Percentiles rank a stretch among this genome's conserved stretches.
These are phyloP conservation scores for Chaetoderma sp. DNA, from an alignment of 2,888 invertebrate genomes.

Conservation along the genomic window DNA sequence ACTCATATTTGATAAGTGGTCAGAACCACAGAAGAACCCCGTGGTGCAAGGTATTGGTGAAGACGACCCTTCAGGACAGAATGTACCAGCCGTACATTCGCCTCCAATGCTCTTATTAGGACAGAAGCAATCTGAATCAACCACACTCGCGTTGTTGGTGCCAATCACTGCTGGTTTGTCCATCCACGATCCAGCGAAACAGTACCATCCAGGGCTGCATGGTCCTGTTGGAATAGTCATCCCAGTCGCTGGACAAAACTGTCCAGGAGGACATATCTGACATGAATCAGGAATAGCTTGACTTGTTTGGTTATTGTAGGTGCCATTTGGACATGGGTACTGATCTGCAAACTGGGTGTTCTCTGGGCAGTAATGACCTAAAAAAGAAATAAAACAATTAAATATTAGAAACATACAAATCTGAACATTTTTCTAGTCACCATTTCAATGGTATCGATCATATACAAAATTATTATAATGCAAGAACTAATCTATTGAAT, in stretches of 20 bases:
- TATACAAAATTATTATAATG: too few relatives aligned
- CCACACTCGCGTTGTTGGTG: conserved; percentile 44
- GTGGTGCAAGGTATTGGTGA: conserved; percentile 52
- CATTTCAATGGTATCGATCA: not conserved
- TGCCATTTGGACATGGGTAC: conserved; percentile 60
- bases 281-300: conserved; percentile 46
- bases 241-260: conserved; percentile 59
- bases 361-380: conserved; percentile 57
- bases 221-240: conserved; percentile 49
- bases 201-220: conserved; percentile 66
- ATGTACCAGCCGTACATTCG: conserved; percentile 59
- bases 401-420: not conserved
- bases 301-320: conserved; percentile 56
- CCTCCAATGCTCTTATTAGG: conserved; percentile 57
- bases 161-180: conserved; percentile 51
- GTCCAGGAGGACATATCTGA: conserved; percentile 57
- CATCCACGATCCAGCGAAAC: conserved; percentile 58
- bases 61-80: conserved; percentile 60
- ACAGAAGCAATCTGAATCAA: conserved; percentile 52
- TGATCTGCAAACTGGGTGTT: conserved; percentile 55
- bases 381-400: conserved; percentile 14
- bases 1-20: conserved; percentile 49
- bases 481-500: too few relatives aligned
- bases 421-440: not conserved
- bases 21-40: conserved; percentile 58